These are phyloP conservation scores for Mesembrinibis cayennensis DNA, from an alignment of 2,113 vertebrate genomes.

Conservation along the genomic window DNA sequence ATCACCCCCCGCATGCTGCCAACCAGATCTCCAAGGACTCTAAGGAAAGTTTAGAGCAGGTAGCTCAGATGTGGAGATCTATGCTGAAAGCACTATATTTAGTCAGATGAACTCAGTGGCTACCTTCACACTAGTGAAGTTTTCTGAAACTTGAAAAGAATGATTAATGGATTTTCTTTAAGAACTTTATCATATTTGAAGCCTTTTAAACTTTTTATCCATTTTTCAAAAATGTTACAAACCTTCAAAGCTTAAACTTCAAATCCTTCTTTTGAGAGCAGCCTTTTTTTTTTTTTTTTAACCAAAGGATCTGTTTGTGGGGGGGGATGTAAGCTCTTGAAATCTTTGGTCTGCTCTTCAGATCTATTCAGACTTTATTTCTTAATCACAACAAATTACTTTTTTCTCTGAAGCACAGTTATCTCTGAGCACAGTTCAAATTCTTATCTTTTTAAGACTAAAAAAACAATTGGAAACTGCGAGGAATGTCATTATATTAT, in stretches of 20 bases:
- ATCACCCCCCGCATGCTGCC: not conserved
- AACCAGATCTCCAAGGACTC: not conserved
- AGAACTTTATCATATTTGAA: not conserved
- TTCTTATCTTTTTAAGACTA: not conserved
- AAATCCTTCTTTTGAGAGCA: not conserved
- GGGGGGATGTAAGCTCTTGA: not conserved
- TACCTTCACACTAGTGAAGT: not conserved
- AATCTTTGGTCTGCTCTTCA: not conserved
- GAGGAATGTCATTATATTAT: not conserved
- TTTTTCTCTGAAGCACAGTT: not conserved
- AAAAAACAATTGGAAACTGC: not conserved
- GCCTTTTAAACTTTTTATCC: accelerated
- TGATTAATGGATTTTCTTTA: too few relatives aligned
- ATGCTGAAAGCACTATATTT: not conserved
- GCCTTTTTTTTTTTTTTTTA: not conserved
- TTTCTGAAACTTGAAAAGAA: not conserved
- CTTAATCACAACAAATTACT: not conserved
- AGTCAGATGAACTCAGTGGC: not conserved
- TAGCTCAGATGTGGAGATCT: not conserved
- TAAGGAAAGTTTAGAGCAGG: not conserved
- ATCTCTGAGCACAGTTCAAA: not conserved
- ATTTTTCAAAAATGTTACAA: not conserved
- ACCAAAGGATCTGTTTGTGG: not conserved
- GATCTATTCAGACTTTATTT: not conserved
- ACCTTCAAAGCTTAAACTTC: not conserved